Percentiles rank a stretch among this genome's conserved stretches.
Conservation (phyloP, 2,797 vertebrate species). For the Sebastes oblongus region DNA sequence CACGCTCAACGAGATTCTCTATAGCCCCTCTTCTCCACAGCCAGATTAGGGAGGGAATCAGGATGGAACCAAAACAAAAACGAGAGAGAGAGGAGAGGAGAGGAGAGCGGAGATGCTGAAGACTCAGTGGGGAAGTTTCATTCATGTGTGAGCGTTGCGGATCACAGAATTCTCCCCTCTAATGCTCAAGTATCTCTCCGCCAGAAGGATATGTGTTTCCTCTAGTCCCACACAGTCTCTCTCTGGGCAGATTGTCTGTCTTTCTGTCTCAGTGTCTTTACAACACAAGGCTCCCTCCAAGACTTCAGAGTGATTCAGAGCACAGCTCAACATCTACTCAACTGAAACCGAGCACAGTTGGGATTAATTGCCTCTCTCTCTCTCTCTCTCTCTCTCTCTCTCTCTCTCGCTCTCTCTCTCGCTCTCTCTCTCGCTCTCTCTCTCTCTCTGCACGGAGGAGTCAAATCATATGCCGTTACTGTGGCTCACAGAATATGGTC, state of each 20-base stretch:
- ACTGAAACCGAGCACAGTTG: constrained; percentile 61
- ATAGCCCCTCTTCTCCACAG: constrained; percentile 64
- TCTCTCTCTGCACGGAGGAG: constrained; percentile 59
- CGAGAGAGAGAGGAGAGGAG: not conserved
- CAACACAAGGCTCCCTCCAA: constrained; percentile 60
- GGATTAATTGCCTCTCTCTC: constrained; percentile 74
- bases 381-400: constrained; percentile 2
- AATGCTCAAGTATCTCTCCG: constrained; percentile 64
- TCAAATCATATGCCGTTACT: constrained; percentile 59
- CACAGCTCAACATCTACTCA: constrained; percentile 65
- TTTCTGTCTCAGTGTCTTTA: constrained; percentile 63
- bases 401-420: constrained; percentile 19
- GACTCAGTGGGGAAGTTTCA: constrained; percentile 73
- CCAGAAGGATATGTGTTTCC: constrained; percentile 67
- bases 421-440: no score
- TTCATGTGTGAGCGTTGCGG: constrained; percentile 72
- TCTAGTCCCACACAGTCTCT: constrained; percentile 58
- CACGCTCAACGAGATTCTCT: constrained; percentile 77
- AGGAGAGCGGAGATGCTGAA: constrained; percentile 42
- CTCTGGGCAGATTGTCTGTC: constrained; percentile 68
- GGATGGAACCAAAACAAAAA: constrained; percentile 74
- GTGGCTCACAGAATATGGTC: constrained; percentile 59
- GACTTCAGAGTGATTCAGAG: constrained; percentile 67
- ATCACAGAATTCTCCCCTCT: constrained; percentile 75
- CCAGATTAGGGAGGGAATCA: constrained; percentile 78